Base-by-base conservation (phyloP, 2,113 vertebrate species). In the Hemiprocne comata region DNA sequence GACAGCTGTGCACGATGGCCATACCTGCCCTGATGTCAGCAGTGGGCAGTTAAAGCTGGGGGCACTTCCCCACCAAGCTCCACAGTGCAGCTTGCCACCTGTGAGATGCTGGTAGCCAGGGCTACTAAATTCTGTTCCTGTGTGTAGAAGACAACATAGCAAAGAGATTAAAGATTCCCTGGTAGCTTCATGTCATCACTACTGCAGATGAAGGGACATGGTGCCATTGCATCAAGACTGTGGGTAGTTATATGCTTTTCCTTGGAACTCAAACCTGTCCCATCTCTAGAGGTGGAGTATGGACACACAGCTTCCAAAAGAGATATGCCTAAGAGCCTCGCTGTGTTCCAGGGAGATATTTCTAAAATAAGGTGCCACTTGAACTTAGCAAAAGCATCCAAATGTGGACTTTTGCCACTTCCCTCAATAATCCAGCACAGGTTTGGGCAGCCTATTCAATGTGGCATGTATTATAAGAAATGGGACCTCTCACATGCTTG, bases 1-100 rank as follows among this genome's bases (percentile, higher is more conserved):
- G 69, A n/a, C 0, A 2, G 9, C 29, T 74, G 55, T 23, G 28
- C 28, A 9, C 1, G 1, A 4, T 55, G 31, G 21, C 24, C 58
- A 5, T 13, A 46, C 23, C n/a, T 79, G 20, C 23, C 17, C 42
- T 42, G 42, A 70, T 51, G 87, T 67, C 71, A 78, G 57, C 34
- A 55, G 65, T 0, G 1, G 54, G 23, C 3, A 1, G 33, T 36
- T 73, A 53, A 78, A 82, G 7, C 55, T 31, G 26, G 14, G 19
- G 0, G 1, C 5, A 4, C 23, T 33, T 79, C 38, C 44, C 2
- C 1, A 31, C 26, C 50, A 26, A 65, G 38, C 36, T 74, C 54
- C 40, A 33, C 71, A 38, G 17, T 18, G 31, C 57, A 70, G 9
- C 57, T 78, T 66, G 38, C 14, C 26, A 42, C 28, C 31, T 1